Base-by-base conservation (phyloP, 2,797 vertebrate genomes). In the Rhynchotus rufescens region DNA sequence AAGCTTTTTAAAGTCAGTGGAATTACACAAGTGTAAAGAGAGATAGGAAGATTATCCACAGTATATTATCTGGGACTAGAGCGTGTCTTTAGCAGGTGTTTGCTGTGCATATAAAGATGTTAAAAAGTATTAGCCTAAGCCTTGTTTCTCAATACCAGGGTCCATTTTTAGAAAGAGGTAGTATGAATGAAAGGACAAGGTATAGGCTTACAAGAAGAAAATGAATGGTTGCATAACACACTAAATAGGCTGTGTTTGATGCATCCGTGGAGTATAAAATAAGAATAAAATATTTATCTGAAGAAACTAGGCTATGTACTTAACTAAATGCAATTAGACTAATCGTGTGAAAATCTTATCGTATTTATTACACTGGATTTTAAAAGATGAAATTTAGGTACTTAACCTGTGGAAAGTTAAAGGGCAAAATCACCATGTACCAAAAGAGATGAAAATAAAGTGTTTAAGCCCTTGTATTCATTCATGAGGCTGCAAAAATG, bases 111-210 rank as follows among this genome's bases (percentile, higher is more conserved):
- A 57, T 54, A 36, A 73, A 90, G 79, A 47, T 60, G 65, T 80
- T 89, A 0, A 61, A 89, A 88, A 86, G 36, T 86, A 75, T 92
- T 92, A 45, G 72, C 72, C 51, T 61, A 56, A 84, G 40, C 38
- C 47, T 95, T 83, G 65, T 86, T 95, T 77, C 47, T 12, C 59
- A 34, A 10, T 73, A 7, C 59, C 19, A 42, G 87, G 54, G 84
- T 79, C 59, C 51, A 57, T 86, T 82, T 86, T 66, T 77, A 30
- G 15, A 69, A 89, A 57, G 69, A 72, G 23, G 32, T 76, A 14
- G 76, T 78, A 91, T 91, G 88, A 79, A 60, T 74, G 89, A 64
- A 92, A 74, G 78, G 80, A 78, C 21, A 51, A 87, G 66, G 40
- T 66, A 12, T 5, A 72, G 38, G n/a, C 36, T 73, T 89, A 14